Percentiles rank a stretch among this genome's conserved stretches.
Conservation (phyloP, 2,797 vertebrate species). For the Dendrocincla fuliginosa region DNA sequence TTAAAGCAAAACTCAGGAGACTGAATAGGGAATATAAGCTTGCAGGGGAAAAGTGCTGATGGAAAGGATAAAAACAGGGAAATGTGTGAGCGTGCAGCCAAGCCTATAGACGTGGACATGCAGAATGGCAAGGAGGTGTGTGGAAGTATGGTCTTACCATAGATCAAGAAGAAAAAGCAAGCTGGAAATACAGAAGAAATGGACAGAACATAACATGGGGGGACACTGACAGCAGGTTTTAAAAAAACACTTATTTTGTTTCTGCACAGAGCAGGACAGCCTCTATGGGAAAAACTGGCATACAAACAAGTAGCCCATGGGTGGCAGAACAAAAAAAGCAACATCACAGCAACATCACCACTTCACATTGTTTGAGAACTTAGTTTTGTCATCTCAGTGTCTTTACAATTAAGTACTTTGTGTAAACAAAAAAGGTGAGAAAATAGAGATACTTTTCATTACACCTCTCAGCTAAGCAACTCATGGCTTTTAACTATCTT, state of each 20-base stretch:
- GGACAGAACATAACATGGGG: neutral
- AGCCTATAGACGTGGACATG: neutral
- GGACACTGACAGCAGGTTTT: neutral
- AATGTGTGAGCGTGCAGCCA: accelerated
- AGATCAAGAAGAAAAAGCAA: neutral
- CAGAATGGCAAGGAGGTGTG: neutral
- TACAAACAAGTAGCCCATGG: accelerated
- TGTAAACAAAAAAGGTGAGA: neutral
- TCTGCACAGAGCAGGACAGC: neutral
- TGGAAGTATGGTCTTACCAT: neutral
- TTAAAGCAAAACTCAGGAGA: neutral
- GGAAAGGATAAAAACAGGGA: neutral
- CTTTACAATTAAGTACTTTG: neutral
- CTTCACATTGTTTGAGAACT: neutral
- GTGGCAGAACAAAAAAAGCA: neutral
- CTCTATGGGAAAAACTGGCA: neutral
- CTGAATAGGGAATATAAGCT: neutral
- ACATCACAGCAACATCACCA: neutral
- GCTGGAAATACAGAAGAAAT: neutral
- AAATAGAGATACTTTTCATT: neutral
- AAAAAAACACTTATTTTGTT: neutral
- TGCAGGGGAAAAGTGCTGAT: neutral
- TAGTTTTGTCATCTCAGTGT: neutral
- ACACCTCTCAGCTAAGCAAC: neutral
- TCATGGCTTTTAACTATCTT: neutral